Conservation (phyloP, 2,888 invertebrate species). For the Lymantria dispar region DNA sequence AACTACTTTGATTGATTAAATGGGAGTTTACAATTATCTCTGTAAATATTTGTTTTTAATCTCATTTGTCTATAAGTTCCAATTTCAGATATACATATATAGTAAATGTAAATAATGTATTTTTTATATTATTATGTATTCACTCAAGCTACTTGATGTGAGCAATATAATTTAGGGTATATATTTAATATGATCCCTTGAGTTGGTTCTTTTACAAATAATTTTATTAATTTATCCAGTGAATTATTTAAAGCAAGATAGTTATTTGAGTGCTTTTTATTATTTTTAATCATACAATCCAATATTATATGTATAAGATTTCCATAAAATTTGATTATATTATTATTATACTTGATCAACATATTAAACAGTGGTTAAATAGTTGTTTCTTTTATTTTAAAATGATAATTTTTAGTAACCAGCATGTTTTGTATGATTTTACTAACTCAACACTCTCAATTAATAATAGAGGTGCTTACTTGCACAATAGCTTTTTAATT, state of each 20-base stretch:
- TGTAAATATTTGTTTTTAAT: conserved; percentile 30
- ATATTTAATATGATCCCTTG: conserved; percentile 38
- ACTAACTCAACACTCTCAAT: conserved; percentile 8
- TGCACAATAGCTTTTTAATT: conserved; percentile 40
- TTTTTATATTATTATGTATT: conserved; percentile 47
- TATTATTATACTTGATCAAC: conserved; percentile 1
- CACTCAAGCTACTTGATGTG: conserved; percentile 57
- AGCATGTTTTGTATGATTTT: conserved; percentile 13
- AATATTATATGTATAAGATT: not conserved
- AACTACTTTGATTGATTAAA: too few species aligned
- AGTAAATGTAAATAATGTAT: conserved; percentile 65
- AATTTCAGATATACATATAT: conserved; percentile 31
- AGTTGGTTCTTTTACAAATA: conserved; percentile 47
- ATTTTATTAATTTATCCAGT: conserved; percentile 40
- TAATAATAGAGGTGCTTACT: conserved; percentile 47
- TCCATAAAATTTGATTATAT: not conserved
- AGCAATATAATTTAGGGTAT: conserved; percentile 42
- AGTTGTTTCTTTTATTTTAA: conserved; percentile 6
- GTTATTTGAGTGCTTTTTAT: conserved; percentile 35
- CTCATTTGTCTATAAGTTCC: conserved; percentile 25
- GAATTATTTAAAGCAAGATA: conserved; percentile 66
- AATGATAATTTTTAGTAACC: not conserved
- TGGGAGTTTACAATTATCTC: conserved; percentile 17
- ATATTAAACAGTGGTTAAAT: conserved; percentile 6
- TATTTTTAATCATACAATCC: conserved; percentile 18